Evolutionary conservation across 2,113 vertebrate species (phyloP).

Genomic region (Speoplatyrhinus poulsoni): DNA sequence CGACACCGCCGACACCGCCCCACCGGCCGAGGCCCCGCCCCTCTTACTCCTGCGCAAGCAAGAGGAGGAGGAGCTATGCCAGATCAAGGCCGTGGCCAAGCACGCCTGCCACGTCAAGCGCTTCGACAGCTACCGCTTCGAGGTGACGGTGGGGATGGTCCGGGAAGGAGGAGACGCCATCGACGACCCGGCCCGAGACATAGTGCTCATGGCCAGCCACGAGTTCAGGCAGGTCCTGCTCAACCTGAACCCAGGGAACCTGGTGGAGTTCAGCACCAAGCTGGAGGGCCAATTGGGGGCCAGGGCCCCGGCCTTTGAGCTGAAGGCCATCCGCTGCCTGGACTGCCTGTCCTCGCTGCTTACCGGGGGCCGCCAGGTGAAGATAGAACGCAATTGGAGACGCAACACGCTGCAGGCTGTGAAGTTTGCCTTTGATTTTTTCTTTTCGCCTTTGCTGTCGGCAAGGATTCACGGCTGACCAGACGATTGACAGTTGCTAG

Average conservation of each 20-base stretch:
- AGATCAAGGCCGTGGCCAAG: constrained; percentile 85
- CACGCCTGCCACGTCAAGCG: constrained; percentile 91
- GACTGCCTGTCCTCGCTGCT: constrained; percentile 83
- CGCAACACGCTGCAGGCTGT: constrained; percentile 81
- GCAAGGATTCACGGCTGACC: constrained; percentile 66
- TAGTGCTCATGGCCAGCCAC: constrained; percentile 88
- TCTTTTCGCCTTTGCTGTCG: constrained; percentile 93
- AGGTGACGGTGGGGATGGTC: constrained; percentile 88
- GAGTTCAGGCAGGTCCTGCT: constrained; percentile 90
- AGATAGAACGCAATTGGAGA: constrained; percentile 93
- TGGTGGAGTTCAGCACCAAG: constrained; percentile 94
- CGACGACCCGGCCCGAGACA: constrained; percentile 85
- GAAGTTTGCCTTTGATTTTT: constrained; percentile 96
- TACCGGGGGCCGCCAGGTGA: constrained; percentile 83
- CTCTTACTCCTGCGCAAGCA: constrained; percentile 47
- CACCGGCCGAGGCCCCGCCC: constrained; percentile 7
- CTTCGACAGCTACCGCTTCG: constrained; percentile 92
- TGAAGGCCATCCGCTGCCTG: constrained; percentile 93
- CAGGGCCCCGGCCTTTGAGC: constrained; percentile 89
- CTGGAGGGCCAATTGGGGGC: constrained; percentile 90
- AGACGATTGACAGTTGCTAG: background rate
- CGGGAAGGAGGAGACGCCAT: constrained; percentile 48
- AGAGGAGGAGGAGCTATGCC: constrained; percentile 89
- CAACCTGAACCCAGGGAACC: constrained; percentile 83
- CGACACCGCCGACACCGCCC: background rate